Evolutionary conservation across 2,888 invertebrate species (phyloP).

Genomic region (Drosophila rellima): DNA sequence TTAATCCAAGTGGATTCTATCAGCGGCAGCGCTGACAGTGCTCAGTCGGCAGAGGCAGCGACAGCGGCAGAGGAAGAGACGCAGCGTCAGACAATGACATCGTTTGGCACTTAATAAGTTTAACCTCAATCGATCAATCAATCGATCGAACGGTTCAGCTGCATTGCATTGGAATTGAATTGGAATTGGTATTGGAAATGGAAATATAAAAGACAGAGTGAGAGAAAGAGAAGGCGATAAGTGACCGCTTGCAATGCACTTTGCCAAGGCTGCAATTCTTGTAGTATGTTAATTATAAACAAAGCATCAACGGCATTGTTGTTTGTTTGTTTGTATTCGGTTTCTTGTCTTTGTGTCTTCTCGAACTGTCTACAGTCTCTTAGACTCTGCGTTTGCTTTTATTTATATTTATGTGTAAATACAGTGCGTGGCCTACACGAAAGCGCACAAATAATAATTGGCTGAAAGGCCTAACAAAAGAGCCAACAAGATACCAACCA

Average conservation of each 20-base stretch:
- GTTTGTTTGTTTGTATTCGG: slow-evolving; percentile 2
- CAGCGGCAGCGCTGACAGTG: slow-evolving; percentile 20
- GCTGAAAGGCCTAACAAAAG: slow-evolving; percentile 34
- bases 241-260: slow-evolving; percentile 42
- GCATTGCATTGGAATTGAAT: slow-evolving; percentile 38
- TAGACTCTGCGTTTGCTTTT: slow-evolving; percentile 16
- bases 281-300: slow-evolving; percentile 34
- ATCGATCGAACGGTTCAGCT: slow-evolving; percentile 56
- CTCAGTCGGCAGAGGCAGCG: slow-evolving; percentile 7
- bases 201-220: background rate
- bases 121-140: slow-evolving; percentile 65
- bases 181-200: slow-evolving; percentile 12
- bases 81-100: slow-evolving; percentile 67
- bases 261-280: slow-evolving; percentile 52
- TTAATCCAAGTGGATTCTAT: slow-evolving; percentile 27
- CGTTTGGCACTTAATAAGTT: slow-evolving; percentile 71
- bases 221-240: slow-evolving; percentile 12
- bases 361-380: slow-evolving; percentile 9
- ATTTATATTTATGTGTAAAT: slow-evolving; percentile 16
- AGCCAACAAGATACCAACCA: slow-evolving; percentile 21
- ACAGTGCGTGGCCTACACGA: slow-evolving; percentile 43
- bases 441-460: slow-evolving; percentile 28
- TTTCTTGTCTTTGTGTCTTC: background rate
- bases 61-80: background rate
- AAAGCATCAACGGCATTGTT: slow-evolving; percentile 32